A percentile compares a stretch with the other conserved stretches of the same genome.
Conservation (phyloP, 2,797 vertebrate genomes). For the Adrianichthys oophorus region DNA sequence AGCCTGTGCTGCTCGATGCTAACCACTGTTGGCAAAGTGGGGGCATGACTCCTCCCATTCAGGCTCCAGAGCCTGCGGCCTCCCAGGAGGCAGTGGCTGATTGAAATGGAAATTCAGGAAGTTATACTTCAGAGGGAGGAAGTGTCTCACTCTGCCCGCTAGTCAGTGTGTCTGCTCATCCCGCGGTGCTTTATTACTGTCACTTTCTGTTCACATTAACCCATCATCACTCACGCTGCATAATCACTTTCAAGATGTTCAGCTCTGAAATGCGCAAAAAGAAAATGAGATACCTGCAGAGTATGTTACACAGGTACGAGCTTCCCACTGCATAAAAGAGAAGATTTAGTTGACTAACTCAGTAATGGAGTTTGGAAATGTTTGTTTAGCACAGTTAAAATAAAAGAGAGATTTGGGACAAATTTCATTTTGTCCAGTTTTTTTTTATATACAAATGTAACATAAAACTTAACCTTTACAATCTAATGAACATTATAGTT, state of each 20-base stretch:
- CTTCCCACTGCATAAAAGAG: background rate
- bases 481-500: too few relatives aligned
- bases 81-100: slow-evolving; percentile 58
- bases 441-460: too few relatives aligned
- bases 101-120: slow-evolving; percentile 79
- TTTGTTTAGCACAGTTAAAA: too few relatives aligned
- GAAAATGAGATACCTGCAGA: background rate
- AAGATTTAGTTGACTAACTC: background rate
- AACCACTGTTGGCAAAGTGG: slow-evolving; percentile 67
- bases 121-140: slow-evolving; percentile 60
- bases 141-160: slow-evolving; percentile 46
- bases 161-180: slow-evolving; percentile 50
- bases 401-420: too few relatives aligned
- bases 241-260: slow-evolving; percentile 37
- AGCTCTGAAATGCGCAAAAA: slow-evolving; percentile 12
- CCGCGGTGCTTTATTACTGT: slow-evolving; percentile 52
- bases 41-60: slow-evolving; percentile 67
- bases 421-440: too few relatives aligned
- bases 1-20: slow-evolving; percentile 37
- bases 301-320: background rate
- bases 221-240: slow-evolving; percentile 47
- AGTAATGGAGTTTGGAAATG: too few relatives aligned
- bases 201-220: slow-evolving; percentile 49
- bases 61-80: slow-evolving; percentile 43
- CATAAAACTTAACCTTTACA: too few relatives aligned